Evolutionary conservation across 2,113 vertebrate genomes (phyloP).

Genomic region (Cariama cristata): DNA sequence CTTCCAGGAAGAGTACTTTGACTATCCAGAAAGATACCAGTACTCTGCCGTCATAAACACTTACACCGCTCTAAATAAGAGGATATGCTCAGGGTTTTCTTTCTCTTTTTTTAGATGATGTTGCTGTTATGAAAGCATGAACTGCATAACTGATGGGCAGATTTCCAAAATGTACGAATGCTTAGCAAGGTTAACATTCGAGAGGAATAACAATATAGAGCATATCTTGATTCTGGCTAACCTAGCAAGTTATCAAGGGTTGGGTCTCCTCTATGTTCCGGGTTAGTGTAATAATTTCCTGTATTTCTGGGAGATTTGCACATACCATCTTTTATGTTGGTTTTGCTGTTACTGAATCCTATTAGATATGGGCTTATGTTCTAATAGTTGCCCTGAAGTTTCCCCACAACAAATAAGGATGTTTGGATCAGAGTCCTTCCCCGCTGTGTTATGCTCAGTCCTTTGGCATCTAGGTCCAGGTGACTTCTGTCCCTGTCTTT

Average conservation of each 20-base stretch:
- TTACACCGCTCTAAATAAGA: neutral
- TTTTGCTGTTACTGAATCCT: neutral
- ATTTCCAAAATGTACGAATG: neutral
- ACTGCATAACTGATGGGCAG: neutral
- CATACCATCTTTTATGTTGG: neutral
- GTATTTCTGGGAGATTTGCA: neutral
- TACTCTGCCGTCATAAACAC: neutral
- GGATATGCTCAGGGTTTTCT: neutral
- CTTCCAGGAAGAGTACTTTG: neutral
- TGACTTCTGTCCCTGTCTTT: neutral
- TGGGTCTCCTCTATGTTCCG: neutral
- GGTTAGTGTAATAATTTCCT: neutral
- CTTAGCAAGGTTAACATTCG: neutral
- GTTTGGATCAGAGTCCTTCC: neutral
- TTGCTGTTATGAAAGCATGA: neutral
- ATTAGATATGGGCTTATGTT: rapidly evolving
- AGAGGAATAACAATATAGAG: neutral
- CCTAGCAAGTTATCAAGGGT: neutral
- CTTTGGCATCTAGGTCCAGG: neutral
- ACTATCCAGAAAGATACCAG: too few relatives aligned
- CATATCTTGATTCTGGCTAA: neutral
- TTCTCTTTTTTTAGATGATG: neutral
- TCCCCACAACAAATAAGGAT: neutral
- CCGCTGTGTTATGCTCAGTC: neutral
- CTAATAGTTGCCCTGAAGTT: neutral